Evolutionary conservation across 1,140 invertebrate species (phyloP).

Genomic region (Drosophila sproati): DNA sequence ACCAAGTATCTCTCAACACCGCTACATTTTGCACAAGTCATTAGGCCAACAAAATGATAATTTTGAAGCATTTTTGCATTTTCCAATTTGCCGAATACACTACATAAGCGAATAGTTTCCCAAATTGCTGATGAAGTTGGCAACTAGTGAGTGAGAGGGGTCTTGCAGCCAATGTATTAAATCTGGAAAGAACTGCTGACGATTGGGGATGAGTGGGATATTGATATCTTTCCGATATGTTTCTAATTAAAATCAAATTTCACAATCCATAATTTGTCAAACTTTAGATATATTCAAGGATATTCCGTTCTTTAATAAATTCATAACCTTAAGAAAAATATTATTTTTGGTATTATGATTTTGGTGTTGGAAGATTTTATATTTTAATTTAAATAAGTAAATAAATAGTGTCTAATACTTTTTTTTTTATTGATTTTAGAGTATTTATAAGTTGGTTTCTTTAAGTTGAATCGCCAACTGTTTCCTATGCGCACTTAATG

Average conservation of each 20-base stretch:
- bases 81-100: constrained; percentile 53
- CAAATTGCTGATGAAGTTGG: not conserved
- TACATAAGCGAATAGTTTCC: not conserved
- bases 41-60: constrained; percentile 66
- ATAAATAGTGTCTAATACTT: not conserved
- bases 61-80: constrained; percentile 70
- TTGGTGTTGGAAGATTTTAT: no score
- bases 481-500: constrained; percentile 39
- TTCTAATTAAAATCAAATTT: no score
- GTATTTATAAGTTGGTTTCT: constrained; percentile 12
- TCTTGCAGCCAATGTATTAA: no score
- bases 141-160: not conserved
- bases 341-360: no score
- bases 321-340: no score
- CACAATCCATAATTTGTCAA: no score
- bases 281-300: no score
- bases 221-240: no score
- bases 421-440: constrained; percentile 8
- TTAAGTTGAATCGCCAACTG: not conserved
- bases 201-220: no score
- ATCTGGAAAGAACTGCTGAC: no score
- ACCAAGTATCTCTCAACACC: constrained; percentile 48
- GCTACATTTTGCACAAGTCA: constrained; percentile 70
- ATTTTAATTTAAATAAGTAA: no score
- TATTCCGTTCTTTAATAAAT: no score